Percentiles rank a stretch among this genome's conserved stretches.
These are phyloP conservation scores for Caranx ignobilis DNA, from an alignment of 2,113 vertebrate species.

Conservation along the genomic window DNA sequence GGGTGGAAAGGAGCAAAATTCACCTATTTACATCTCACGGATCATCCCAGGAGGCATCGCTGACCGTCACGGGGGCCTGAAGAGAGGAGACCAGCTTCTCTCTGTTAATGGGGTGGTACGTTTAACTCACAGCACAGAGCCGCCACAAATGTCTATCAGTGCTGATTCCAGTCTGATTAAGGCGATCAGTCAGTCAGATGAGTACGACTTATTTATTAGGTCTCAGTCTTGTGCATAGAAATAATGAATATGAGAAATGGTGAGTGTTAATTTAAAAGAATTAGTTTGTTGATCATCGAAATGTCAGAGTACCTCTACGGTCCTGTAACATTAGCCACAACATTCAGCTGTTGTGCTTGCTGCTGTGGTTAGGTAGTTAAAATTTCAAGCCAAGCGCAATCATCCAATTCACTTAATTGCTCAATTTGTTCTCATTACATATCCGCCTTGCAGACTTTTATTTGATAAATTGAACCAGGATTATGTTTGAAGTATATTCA, in stretches of 20 bases:
- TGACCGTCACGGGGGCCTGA: conserved; percentile 95
- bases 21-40: conserved; percentile 97
- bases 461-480: background rate
- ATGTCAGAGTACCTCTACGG: background rate
- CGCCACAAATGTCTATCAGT: background rate
- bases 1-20: conserved; percentile 99
- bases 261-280: background rate
- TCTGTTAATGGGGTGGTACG: conserved; percentile 98
- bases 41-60: conserved; percentile 98
- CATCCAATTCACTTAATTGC: conserved; percentile 42
- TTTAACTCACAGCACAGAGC: conserved; percentile 12
- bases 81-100: conserved; percentile 97
- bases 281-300: background rate
- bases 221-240: background rate
- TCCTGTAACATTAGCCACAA: background rate
- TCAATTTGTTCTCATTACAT: conserved; percentile 37
- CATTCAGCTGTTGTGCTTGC: background rate
- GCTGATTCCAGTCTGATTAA: background rate
- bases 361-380: background rate
- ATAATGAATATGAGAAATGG: background rate
- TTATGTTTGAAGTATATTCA: background rate
- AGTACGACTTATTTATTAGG: too few species aligned
- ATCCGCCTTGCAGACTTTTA: conserved; percentile 38
- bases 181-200: background rate
- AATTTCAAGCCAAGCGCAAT: conserved; percentile 20